These are phyloP conservation scores for Capricornis sumatraensis DNA, from an alignment of 2,113 vertebrate species.

Conservation along the genomic window DNA sequence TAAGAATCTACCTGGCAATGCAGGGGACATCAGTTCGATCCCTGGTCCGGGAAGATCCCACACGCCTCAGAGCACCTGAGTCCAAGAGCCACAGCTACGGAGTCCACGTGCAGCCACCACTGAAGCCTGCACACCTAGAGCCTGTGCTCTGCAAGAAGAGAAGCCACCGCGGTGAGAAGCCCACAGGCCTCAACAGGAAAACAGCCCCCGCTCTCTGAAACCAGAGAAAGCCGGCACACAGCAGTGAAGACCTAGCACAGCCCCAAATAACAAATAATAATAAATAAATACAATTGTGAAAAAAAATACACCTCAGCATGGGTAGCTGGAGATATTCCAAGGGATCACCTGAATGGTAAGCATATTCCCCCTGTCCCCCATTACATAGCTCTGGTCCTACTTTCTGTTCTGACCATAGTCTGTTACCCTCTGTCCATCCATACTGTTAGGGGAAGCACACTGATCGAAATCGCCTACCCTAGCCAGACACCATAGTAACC, in stretches of 20 bases:
- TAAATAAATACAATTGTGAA: background rate
- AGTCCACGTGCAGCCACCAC: background rate
- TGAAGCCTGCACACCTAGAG: background rate
- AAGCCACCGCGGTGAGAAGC: rapidly evolving
- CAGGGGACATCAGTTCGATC: background rate
- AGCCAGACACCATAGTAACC: background rate
- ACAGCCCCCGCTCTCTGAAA: background rate
- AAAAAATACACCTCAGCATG: background rate
- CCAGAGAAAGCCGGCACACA: background rate
- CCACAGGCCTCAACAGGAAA: background rate
- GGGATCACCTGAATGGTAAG: background rate
- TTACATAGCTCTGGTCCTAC: background rate
- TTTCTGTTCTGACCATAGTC: too few relatives aligned
- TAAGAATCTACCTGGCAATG: background rate
- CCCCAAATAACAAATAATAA: background rate
- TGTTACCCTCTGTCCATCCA: background rate
- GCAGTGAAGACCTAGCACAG: background rate
- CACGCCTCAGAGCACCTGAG: background rate
- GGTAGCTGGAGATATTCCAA: background rate
- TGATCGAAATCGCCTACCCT: background rate
- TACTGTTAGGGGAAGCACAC: background rate
- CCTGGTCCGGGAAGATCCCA: rapidly evolving
- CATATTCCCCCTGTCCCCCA: too few relatives aligned
- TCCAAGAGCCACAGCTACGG: background rate
- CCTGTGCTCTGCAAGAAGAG: background rate